A percentile compares a stretch with the other conserved stretches of the same genome.
These are phyloP conservation scores for Platysteira castanea DNA, from an alignment of 2,113 vertebrate genomes.

Conservation along the genomic window DNA sequence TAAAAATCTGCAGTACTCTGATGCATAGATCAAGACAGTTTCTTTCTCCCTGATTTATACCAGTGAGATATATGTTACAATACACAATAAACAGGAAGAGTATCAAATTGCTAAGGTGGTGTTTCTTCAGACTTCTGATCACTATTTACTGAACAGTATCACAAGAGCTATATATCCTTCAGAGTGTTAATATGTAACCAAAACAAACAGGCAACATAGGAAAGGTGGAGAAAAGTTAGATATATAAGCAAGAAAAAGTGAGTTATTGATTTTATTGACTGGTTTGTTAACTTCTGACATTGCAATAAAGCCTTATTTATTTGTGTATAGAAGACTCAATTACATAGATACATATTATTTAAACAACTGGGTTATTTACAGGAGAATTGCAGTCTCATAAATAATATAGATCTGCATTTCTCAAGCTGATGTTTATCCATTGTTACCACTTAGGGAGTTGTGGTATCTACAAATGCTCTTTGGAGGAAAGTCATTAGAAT, in stretches of 20 bases:
- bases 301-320: constrained; percentile 82
- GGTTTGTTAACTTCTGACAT: constrained; percentile 81
- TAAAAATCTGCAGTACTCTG: background rate
- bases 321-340: constrained; percentile 81
- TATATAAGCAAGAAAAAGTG: constrained; percentile 80
- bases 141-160: constrained; percentile 44
- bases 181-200: constrained; percentile 48
- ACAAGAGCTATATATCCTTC: constrained; percentile 46
- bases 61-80: background rate
- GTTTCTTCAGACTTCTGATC: background rate
- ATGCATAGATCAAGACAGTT: background rate
- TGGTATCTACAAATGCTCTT: background rate
- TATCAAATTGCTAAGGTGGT: background rate
- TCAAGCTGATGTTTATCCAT: constrained; percentile 63
- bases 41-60: background rate
- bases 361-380: constrained; percentile 79
- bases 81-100: background rate
- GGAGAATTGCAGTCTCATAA: constrained; percentile 72
- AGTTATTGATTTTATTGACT: constrained; percentile 84
- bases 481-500: constrained; percentile 35
- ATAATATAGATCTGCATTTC: constrained; percentile 69
- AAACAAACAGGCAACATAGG: constrained; percentile 70
- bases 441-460: constrained; percentile 54
- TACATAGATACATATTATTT: constrained; percentile 81
- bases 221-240: constrained; percentile 77